These are phyloP conservation scores for Pachypanchax playfairii DNA, from an alignment of 2,113 vertebrate species.

Conservation along the genomic window DNA sequence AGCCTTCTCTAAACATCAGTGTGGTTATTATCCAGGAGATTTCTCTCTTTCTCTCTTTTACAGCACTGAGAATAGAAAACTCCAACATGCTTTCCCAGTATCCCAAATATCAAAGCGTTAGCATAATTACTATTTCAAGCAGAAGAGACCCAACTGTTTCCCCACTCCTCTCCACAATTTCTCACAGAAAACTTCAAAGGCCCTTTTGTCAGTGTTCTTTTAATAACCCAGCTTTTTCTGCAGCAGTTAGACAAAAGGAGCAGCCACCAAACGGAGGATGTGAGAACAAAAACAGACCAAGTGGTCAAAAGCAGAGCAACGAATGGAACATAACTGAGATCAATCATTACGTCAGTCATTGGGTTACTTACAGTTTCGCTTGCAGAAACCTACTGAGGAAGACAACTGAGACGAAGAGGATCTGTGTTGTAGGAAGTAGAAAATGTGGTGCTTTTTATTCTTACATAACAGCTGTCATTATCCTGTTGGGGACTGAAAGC, in stretches of 20 bases:
- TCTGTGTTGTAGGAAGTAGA: conserved; percentile 17
- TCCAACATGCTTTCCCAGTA: conserved; percentile 54
- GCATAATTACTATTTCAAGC: conserved; percentile 80
- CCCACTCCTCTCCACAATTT: conserved; percentile 51
- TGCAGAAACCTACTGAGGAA: conserved; percentile 21
- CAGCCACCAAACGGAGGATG: conserved; percentile 43
- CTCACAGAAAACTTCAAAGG: conserved; percentile 70
- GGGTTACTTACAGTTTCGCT: conserved; percentile 23
- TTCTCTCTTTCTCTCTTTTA: conserved; percentile 17
- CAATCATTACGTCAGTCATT: conserved; percentile 36
- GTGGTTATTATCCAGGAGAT: conserved; percentile 59
- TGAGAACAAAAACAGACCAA: conserved; percentile 59
- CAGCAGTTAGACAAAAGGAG: conserved; percentile 64
- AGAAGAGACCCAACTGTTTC: conserved; percentile 69
- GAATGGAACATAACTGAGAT: conserved; percentile 46
- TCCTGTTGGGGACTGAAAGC: conserved; percentile 19
- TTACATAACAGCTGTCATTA: conserved; percentile 47
- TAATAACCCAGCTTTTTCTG: conserved; percentile 66
- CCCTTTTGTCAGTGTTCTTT: conserved; percentile 55
- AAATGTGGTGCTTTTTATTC: conserved; percentile 34
- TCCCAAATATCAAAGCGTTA: conserved; percentile 74
- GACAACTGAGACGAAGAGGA: conserved; percentile 13
- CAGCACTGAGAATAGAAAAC: conserved; percentile 56
- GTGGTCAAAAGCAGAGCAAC: conserved; percentile 37
- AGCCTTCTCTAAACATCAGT: conserved; percentile 48